Evolutionary conservation across 2,113 vertebrate species (phyloP).

Genomic region (Hypanus sabinus): DNA sequence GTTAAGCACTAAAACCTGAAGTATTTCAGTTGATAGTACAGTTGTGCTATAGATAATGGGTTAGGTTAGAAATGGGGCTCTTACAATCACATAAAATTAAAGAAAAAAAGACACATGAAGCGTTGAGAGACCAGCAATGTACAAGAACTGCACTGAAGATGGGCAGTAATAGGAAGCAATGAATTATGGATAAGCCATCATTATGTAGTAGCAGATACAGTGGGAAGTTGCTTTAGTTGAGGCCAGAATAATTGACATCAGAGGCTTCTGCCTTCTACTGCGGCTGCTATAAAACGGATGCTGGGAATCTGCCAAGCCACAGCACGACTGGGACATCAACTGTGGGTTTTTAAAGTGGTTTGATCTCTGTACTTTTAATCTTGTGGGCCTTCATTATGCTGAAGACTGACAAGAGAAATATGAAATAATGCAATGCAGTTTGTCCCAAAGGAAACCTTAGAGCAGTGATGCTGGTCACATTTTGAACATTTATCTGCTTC

Average conservation of each 20-base stretch:
- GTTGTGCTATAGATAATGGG: not conserved
- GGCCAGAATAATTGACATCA: conserved; percentile 35
- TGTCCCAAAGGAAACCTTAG: not conserved
- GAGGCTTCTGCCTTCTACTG: conserved; percentile 28
- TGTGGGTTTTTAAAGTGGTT: conserved; percentile 34
- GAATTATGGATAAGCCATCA: conserved; percentile 37
- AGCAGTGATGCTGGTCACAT: not conserved
- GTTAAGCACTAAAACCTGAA: not conserved
- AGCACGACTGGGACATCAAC: conserved; percentile 15
- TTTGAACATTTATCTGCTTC: not conserved
- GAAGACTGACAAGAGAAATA: conserved; percentile 34
- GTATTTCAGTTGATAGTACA: not conserved
- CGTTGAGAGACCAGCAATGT: not conserved
- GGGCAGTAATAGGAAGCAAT: not conserved
- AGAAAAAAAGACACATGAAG: not conserved
- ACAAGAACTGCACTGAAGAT: not conserved
- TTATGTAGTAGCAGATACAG: conserved; percentile 33
- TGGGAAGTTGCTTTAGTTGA: conserved; percentile 37
- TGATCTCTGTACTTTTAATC: conserved; percentile 37
- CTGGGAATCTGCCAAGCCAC: conserved; percentile 27
- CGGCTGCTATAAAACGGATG: conserved; percentile 26
- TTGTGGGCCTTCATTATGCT: conserved; percentile 32
- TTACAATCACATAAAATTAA: not conserved
- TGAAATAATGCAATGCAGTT: not conserved
- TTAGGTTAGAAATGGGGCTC: not conserved